phyloP scores from a whole-genome alignment of 2,113 vertebrate species.

The Dryoscopus gambensis region DNA sequence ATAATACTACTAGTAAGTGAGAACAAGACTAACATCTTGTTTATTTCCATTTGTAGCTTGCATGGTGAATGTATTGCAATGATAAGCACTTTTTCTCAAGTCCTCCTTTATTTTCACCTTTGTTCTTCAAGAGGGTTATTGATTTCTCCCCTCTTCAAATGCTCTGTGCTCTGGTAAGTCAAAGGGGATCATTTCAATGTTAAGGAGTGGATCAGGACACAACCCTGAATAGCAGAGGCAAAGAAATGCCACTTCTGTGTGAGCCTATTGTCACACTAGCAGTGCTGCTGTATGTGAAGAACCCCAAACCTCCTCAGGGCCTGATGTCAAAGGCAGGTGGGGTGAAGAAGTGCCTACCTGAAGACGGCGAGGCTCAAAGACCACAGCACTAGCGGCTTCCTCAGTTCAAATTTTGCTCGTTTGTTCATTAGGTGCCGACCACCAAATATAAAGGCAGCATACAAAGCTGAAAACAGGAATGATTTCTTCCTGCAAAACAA shows the following conservation, averaged over 20 bases:
- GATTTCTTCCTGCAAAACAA: conserved; percentile 93
- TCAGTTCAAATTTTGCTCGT: conserved; percentile 96
- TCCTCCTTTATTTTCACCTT: background rate
- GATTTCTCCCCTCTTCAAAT: background rate
- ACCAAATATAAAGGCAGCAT: conserved; percentile 95
- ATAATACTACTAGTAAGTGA: background rate
- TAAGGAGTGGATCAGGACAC: background rate
- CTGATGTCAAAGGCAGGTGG: background rate
- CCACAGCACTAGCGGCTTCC: conserved; percentile 97
- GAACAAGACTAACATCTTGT: background rate
- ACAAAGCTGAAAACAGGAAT: conserved; percentile 94
- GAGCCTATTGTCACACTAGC: background rate
- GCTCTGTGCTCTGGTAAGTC: background rate
- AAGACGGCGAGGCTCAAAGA: conserved; percentile 95
- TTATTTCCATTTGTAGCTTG: background rate
- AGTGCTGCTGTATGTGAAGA: background rate
- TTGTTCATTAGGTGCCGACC: conserved; percentile 98
- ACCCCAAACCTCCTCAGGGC: background rate
- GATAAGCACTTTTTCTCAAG: background rate
- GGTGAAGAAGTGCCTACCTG: conserved; percentile 76
- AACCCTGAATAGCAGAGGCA: background rate
- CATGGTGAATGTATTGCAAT: background rate
- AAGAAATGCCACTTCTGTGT: background rate
- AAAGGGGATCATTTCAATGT: background rate
- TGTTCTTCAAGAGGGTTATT: background rate